Evolutionary conservation across 2,888 invertebrate species (phyloP).

Genomic region (Leucoptera coffeella): DNA sequence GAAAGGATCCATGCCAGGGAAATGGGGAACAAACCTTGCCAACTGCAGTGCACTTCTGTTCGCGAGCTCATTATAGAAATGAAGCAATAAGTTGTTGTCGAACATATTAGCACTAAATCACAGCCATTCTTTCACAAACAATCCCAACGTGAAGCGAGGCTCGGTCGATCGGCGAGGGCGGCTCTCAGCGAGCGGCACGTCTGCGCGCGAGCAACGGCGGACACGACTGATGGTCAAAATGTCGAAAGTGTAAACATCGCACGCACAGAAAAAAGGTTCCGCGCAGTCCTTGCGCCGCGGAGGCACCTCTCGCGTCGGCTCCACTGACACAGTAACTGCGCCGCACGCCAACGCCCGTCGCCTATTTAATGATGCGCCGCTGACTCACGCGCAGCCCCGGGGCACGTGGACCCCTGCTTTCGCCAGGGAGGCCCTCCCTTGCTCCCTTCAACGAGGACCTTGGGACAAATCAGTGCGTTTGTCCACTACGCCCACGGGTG

Average conservation of each 20-base stretch:
- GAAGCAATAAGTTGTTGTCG: constrained; percentile 42
- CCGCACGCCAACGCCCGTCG: constrained; percentile 41
- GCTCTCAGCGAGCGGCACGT: constrained; percentile 44
- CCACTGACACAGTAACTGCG: constrained; percentile 50
- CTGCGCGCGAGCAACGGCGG: constrained; percentile 50
- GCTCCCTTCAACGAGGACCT: too few relatives aligned
- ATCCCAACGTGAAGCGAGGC: constrained; percentile 37
- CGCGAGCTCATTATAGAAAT: constrained; percentile 50
- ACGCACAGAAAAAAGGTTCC: constrained; percentile 48
- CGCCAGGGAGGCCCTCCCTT: too few relatives aligned
- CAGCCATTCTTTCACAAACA: constrained; percentile 41
- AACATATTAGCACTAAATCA: constrained; percentile 51
- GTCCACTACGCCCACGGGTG: too few relatives aligned
- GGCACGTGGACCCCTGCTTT: too few relatives aligned
- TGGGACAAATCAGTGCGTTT: too few relatives aligned
- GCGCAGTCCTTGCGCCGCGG: constrained; percentile 48
- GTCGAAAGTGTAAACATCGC: constrained; percentile 54
- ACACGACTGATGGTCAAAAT: constrained; percentile 52
- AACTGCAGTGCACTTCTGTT: constrained; percentile 49
- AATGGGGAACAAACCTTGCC: too few relatives aligned
- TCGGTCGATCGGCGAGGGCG: constrained; percentile 46
- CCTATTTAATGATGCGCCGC: constrained; percentile 48
- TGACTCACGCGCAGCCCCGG: too few relatives aligned
- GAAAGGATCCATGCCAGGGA: constrained; percentile 10
- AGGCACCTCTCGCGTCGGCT: constrained; percentile 46